Conservation (phyloP, 2,113 vertebrate species). For the Ptilonorhynchus violaceus region DNA sequence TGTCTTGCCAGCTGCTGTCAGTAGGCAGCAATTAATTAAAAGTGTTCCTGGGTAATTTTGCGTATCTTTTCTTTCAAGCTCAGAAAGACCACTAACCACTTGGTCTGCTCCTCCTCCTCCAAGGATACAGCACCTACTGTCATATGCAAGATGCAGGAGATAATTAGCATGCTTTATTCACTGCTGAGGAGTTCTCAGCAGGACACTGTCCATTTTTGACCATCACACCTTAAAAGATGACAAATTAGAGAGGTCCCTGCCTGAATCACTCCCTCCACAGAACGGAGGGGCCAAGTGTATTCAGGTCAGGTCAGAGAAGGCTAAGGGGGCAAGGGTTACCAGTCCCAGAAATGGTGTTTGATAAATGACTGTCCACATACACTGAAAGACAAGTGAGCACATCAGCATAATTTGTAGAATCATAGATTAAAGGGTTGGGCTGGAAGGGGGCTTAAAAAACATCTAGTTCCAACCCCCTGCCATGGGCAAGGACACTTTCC, state of each 20-base stretch:
- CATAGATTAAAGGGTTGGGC: not conserved
- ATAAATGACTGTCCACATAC: not conserved
- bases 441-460: not conserved
- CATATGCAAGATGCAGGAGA: not conserved
- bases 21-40: not conserved
- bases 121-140: not conserved
- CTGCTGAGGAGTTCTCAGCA: not conserved
- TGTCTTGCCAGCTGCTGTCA: not conserved
- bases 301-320: not conserved
- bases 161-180: not conserved
- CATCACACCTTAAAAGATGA: not conserved
- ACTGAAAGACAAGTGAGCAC: not conserved
- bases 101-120: not conserved
- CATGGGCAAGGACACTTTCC: not conserved
- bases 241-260: not conserved
- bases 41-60: not conserved
- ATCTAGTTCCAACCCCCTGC: not conserved
- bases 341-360: not conserved
- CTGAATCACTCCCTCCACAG: not conserved
- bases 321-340: not conserved
- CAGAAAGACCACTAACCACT: not conserved
- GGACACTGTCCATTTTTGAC: not conserved
- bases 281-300: not conserved
- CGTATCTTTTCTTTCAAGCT: not conserved
- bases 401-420: not conserved